A percentile compares a stretch with the other conserved stretches of the same genome.
Conservation (phyloP, 2,113 vertebrate species). For the Chloroceryle aenea region DNA sequence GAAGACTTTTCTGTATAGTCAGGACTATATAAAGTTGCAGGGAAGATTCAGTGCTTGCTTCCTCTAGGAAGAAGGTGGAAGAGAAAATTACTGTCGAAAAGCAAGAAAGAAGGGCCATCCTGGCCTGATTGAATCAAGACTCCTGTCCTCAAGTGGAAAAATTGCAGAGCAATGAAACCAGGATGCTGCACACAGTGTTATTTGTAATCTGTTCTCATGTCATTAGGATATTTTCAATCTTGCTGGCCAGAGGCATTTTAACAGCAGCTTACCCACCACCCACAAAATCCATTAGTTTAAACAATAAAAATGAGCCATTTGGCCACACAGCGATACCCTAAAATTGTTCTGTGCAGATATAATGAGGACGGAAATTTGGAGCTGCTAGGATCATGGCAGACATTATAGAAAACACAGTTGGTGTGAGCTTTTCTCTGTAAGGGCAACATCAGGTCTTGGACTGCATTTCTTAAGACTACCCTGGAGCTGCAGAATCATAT, state of each 20-base stretch:
- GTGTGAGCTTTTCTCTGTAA: neutral
- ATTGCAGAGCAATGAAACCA: neutral
- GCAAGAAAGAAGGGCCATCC: neutral
- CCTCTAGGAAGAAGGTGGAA: neutral
- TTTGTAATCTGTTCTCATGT: constrained; percentile 2
- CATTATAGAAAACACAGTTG: neutral
- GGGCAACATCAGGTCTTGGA: neutral
- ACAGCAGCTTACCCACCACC: constrained; percentile 35
- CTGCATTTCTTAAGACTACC: neutral
- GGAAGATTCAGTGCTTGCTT: neutral
- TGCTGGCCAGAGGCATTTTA: constrained; percentile 29
- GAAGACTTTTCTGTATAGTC: neutral
- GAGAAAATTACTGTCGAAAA: neutral
- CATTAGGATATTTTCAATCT: constrained; percentile 42
- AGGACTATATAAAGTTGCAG: neutral
- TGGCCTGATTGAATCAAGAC: neutral
- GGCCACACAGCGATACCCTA: neutral
- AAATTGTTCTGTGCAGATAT: constrained; percentile 19
- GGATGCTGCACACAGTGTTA: neutral
- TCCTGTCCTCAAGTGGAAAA: neutral
- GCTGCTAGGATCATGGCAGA: neutral
- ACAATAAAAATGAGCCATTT: constrained; percentile 46
- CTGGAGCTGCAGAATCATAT: neutral
- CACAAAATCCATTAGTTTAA: constrained; percentile 61
- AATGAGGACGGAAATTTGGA: neutral